Conservation (phyloP, 2,113 vertebrate genomes). For the Hemiscyllium ocellatum region DNA sequence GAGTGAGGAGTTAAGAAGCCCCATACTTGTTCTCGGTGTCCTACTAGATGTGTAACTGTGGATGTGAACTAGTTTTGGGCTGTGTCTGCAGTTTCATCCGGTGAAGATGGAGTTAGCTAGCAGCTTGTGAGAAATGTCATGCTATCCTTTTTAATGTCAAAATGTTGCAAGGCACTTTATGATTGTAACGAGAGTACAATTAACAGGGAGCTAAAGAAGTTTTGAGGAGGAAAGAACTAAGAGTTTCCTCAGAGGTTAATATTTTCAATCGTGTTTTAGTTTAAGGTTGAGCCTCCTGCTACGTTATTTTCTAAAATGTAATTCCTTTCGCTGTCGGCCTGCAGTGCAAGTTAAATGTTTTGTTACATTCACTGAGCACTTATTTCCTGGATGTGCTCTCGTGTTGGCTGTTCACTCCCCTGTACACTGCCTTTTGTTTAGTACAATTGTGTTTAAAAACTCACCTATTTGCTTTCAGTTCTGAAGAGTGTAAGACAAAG, state of each 20-base stretch:
- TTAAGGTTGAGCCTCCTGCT: background rate
- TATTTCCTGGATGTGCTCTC: background rate
- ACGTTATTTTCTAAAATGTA: background rate
- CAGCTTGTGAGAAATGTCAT: background rate
- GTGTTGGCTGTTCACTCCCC: background rate
- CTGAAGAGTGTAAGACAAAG: background rate
- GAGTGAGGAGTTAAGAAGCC: background rate
- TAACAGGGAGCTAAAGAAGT: background rate
- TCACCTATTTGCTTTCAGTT: background rate
- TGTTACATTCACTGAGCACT: background rate
- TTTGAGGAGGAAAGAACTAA: background rate
- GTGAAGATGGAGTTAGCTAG: background rate
- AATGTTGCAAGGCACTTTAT: background rate
- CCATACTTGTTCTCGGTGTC: background rate
- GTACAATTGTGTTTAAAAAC: background rate
- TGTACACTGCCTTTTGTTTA: background rate
- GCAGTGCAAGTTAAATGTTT: background rate
- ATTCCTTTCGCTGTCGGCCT: background rate
- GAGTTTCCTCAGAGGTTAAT: background rate
- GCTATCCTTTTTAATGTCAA: background rate
- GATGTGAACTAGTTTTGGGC: background rate
- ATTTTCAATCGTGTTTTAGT: background rate
- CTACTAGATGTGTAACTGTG: background rate
- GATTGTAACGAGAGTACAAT: background rate
- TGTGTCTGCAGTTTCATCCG: background rate